Percentiles rank a stretch among this genome's conserved stretches.
Conservation (phyloP, 2,888 invertebrate species). For the Celastrina argiolus region DNA sequence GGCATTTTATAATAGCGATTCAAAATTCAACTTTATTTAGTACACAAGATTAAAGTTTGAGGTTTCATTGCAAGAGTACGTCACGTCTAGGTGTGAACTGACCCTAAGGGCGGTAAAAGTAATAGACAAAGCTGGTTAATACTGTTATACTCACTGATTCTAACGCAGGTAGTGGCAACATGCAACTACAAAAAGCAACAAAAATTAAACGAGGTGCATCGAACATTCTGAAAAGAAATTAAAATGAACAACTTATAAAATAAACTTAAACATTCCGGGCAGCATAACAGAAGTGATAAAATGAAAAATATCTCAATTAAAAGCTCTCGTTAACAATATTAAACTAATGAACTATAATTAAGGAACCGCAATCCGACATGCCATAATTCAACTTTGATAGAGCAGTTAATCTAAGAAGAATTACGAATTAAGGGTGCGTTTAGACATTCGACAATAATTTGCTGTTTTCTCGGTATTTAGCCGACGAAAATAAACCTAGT, state of each 20-base stretch:
- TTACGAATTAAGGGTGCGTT: too few species aligned
- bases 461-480: too few species aligned
- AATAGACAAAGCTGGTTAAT: constrained; percentile 5
- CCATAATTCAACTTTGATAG: not conserved
- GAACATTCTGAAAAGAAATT: constrained; percentile 58
- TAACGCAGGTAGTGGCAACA: constrained; percentile 52
- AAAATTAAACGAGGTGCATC: constrained; percentile 53
- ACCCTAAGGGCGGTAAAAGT: too few species aligned
- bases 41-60: too few species aligned
- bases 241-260: constrained; percentile 35
- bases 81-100: too few species aligned
- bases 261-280: constrained; percentile 20
- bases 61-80: too few species aligned
- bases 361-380: not conserved
- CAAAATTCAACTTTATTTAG: too few species aligned
- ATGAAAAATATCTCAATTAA: not conserved
- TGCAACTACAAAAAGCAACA: constrained; percentile 73
- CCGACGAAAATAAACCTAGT: too few species aligned
- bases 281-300: not conserved
- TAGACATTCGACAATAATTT: too few species aligned
- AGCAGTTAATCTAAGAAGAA: too few species aligned
- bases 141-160: constrained; percentile 53
- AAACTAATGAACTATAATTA: not conserved
- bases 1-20: too few species aligned
- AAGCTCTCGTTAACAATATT: not conserved